These are phyloP conservation scores for Micropoecilia bifurca DNA, from an alignment of 2,797 vertebrate species.

Conservation along the genomic window DNA sequence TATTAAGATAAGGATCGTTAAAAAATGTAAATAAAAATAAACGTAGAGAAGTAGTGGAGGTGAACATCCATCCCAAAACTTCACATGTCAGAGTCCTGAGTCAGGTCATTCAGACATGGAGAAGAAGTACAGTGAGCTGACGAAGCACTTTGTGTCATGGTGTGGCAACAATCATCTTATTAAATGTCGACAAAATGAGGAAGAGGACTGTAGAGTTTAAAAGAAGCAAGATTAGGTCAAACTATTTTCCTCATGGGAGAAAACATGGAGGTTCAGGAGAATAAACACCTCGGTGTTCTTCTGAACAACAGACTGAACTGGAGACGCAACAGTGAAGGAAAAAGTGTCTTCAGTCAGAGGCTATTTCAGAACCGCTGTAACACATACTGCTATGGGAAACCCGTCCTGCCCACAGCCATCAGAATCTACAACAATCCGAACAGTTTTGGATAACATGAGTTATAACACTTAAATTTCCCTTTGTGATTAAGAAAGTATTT, in stretches of 20 bases:
- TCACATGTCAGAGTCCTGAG: background rate
- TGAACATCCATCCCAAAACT: background rate
- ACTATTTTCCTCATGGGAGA: background rate
- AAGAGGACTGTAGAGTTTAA: background rate
- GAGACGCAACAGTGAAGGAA: background rate
- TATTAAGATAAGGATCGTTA: background rate
- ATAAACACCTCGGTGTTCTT: background rate
- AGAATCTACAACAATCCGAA: background rate
- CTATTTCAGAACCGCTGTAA: background rate
- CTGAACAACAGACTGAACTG: background rate
- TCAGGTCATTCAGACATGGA: background rate
- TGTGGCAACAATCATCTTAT: background rate
- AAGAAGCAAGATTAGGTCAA: background rate
- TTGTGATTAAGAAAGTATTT: background rate
- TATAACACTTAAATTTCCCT: background rate
- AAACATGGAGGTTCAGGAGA: background rate
- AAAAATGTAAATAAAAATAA: background rate
- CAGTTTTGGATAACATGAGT: background rate
- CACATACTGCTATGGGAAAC: background rate
- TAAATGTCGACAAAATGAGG: background rate
- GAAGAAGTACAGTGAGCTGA: background rate
- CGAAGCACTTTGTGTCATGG: background rate
- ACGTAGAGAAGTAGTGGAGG: background rate
- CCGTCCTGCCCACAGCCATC: background rate
- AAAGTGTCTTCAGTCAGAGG: background rate